Percentiles rank a stretch among this genome's conserved stretches.
Conservation (phyloP, 2,888 invertebrate species). For the Cephus sareptanus region DNA sequence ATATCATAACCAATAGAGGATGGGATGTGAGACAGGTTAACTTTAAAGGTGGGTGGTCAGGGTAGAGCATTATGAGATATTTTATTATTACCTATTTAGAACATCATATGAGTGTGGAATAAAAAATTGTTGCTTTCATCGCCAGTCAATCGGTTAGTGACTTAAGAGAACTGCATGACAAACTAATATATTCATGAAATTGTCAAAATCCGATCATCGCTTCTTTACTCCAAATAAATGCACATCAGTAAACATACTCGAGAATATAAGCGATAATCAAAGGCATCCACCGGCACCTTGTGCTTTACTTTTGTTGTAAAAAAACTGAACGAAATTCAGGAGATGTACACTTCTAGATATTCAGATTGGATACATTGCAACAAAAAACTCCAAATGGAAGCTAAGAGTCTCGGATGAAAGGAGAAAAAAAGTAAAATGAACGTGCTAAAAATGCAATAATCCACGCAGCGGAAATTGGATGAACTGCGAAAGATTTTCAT, state of each 20-base stretch:
- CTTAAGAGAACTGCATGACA: not conserved
- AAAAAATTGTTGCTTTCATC: not conserved
- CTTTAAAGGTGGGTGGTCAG: conserved; percentile 18
- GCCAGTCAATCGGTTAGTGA: not conserved
- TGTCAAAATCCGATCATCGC: not conserved
- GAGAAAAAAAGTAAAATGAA: not conserved
- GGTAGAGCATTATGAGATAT: conserved; percentile 2
- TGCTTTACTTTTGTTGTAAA: not conserved
- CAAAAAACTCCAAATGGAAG: not conserved
- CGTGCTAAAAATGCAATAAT: not conserved
- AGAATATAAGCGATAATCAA: not conserved
- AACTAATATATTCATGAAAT: not conserved
- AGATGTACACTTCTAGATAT: not conserved
- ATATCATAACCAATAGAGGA: not conserved
- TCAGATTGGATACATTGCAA: not conserved
- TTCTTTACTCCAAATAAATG: not conserved
- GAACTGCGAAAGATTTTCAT: not conserved
- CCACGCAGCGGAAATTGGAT: not conserved
- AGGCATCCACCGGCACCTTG: not conserved
- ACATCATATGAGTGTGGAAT: not conserved
- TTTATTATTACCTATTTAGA: not conserved
- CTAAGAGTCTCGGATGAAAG: not conserved
- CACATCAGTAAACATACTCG: not conserved
- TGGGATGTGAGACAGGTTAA: not conserved
- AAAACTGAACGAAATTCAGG: not conserved